Evolutionary conservation across 1,140 invertebrate species (phyloP).

Genomic region (Euschistus heros): DNA sequence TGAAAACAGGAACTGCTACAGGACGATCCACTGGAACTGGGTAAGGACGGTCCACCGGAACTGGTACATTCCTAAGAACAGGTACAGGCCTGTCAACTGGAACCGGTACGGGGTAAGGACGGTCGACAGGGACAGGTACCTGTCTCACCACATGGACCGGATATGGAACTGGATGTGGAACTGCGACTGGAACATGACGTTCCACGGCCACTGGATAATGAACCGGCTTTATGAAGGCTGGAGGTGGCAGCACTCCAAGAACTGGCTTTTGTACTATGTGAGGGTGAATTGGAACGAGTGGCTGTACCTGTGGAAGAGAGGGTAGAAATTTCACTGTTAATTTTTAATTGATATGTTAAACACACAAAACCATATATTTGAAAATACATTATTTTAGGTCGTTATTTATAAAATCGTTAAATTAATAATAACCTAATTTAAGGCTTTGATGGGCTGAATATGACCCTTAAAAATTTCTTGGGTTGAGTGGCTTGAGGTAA

Average conservation of each 20-base stretch:
- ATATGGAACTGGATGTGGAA: background rate
- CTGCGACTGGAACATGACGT: background rate
- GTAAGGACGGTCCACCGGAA: background rate
- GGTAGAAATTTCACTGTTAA: too few species aligned
- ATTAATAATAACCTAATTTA: too few species aligned
- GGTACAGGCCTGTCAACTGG: background rate
- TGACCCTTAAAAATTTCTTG: too few species aligned
- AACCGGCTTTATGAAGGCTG: background rate
- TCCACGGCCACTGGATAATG: background rate
- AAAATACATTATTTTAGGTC: too few species aligned
- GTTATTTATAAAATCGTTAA: too few species aligned
- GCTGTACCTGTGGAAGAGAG: background rate
- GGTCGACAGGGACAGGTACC: background rate
- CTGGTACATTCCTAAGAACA: background rate
- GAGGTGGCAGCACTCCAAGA: background rate
- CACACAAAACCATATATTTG: too few species aligned
- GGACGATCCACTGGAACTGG: background rate
- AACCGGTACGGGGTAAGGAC: background rate
- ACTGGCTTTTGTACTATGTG: background rate
- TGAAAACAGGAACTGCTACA: constrained; percentile 1
- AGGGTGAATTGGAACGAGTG: background rate
- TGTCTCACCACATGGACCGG: background rate
- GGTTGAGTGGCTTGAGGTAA: too few species aligned
- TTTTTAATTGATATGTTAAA: too few species aligned
- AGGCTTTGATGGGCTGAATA: too few species aligned